A percentile compares a stretch with the other conserved stretches of the same genome.
These are phyloP conservation scores for Stegostoma tigrinum DNA, from an alignment of 2,113 vertebrate genomes.

Conservation along the genomic window DNA sequence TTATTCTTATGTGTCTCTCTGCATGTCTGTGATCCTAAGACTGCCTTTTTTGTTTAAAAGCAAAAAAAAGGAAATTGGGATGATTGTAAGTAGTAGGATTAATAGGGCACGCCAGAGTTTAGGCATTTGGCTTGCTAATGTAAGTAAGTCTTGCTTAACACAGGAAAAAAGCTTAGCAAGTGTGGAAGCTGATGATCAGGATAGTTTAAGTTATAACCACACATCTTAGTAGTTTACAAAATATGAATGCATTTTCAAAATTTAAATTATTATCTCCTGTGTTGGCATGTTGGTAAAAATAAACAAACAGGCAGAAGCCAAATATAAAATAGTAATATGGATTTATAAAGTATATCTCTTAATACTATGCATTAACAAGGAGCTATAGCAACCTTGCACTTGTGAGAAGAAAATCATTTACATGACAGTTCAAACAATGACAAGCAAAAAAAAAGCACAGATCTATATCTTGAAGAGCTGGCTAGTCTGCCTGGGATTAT, in stretches of 20 bases:
- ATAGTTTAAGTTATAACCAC: background rate
- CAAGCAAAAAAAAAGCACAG: conserved; percentile 40
- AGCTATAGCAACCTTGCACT: conserved; percentile 44
- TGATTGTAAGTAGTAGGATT: conserved; percentile 55
- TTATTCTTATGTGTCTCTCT: no score
- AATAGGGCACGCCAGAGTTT: conserved; percentile 60
- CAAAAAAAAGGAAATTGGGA: conserved; percentile 41
- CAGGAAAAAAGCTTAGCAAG: background rate
- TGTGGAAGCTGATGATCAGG: background rate
- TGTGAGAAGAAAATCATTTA: conserved; percentile 44
- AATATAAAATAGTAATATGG: background rate
- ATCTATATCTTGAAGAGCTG: conserved; percentile 43
- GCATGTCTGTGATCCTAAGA: conserved; percentile 40
- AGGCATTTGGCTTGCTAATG: conserved; percentile 52
- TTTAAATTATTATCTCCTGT: background rate
- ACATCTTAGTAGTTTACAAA: background rate
- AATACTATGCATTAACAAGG: background rate
- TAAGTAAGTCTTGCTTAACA: conserved; percentile 45
- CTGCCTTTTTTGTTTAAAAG: conserved; percentile 50
- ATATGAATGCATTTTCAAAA: background rate
- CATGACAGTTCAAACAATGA: conserved; percentile 40
- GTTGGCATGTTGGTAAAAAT: background rate
- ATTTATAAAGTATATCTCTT: background rate
- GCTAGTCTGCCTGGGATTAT: conserved; percentile 44
- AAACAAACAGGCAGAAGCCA: background rate